phyloP scores from a whole-genome alignment of 1,140 invertebrate species.

The Drosophila sp. region DNA sequence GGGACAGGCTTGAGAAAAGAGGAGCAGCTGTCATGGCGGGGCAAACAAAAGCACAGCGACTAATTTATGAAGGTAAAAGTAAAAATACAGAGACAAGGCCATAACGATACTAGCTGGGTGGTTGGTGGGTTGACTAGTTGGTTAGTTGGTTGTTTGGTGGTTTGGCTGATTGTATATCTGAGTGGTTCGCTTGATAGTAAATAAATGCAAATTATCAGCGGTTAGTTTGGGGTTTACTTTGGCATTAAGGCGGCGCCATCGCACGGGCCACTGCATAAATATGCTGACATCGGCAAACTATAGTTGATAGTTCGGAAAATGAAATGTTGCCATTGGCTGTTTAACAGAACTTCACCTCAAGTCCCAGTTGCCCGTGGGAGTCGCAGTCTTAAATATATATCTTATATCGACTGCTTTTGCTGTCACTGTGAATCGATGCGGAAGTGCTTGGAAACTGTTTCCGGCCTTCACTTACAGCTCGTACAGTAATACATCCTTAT shows the following conservation, averaged over 20 bases:
- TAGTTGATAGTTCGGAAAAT: conserved; percentile 1
- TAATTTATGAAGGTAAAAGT: conserved; percentile 34
- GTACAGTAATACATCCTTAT: too few species aligned
- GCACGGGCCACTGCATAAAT: conserved; percentile 11
- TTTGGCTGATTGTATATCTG: not conserved
- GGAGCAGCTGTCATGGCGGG: conserved; percentile 15
- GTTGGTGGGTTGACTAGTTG: not conserved
- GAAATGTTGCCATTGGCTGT: not conserved
- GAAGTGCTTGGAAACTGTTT: too few species aligned
- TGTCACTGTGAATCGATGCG: too few species aligned
- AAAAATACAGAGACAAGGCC: conserved; percentile 22
- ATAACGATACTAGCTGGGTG: not conserved
- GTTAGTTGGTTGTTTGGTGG: not conserved
- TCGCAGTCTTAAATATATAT: too few species aligned
- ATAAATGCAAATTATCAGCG: conserved; percentile 21
- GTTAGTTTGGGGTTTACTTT: conserved; percentile 18
- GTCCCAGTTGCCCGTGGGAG: not conserved
- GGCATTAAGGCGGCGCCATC: conserved; percentile 1
- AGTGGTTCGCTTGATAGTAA: conserved; percentile 3
- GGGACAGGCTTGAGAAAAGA: not conserved
- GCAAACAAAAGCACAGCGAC: conserved; percentile 35
- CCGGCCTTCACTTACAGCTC: too few species aligned
- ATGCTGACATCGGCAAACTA: conserved; percentile 1
- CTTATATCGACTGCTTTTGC: not conserved
- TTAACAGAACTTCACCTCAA: not conserved